Evolutionary conservation across 2,113 vertebrate species (phyloP), one percentile per base, ranked within the genome.

Genomic region (Propithecus coquereli): DNA sequence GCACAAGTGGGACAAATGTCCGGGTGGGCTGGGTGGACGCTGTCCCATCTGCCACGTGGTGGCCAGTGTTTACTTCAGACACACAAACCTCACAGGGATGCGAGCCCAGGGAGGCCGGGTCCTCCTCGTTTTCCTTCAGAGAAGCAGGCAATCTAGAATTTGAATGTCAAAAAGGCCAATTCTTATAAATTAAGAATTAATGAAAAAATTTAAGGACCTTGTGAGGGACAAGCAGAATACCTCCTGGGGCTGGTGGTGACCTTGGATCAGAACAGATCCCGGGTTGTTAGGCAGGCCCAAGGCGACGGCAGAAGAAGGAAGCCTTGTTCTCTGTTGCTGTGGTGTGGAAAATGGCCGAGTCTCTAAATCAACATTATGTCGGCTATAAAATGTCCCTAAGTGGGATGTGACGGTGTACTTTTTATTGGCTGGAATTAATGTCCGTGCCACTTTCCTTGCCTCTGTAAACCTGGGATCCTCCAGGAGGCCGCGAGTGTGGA

Each of bases 21-120:
- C 0, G 20, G 16, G 20, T 70, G 25, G 30, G 43, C 79, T 61
- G 57, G 12, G 50, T n/a, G 5, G 32, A 79, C 4, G 0, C 52
- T 17, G 11, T 47, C 63, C 57, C 11, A 1, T 47, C 20, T 73
- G 16, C 37, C 0, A 0, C 13, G 32, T n/a, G 22, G 37, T 2
- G 18, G 73, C 13, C 54, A 20, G 7, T 50, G n/a, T 54, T 66
- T 50, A 40, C 79, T 59, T 61, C 54, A 74, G 76, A 90, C 32
- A 13, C 40, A 83, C 25, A 52, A 63, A 66, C 84, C 43, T 79
- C 50, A 45, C 16, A 30, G 10, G 22, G 6, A 10, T 0, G 4
- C 70, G 47, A 77, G 32, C 43, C 14, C 68, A 73, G 68, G 25
- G 71, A 70, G 12, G 73, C 47, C 73, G 47, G 4, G 43, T 54